Evolutionary conservation across 2,113 vertebrate species (phyloP), one percentile per base, ranked within the genome.

Genomic region (Oostethus manadensis): DNA sequence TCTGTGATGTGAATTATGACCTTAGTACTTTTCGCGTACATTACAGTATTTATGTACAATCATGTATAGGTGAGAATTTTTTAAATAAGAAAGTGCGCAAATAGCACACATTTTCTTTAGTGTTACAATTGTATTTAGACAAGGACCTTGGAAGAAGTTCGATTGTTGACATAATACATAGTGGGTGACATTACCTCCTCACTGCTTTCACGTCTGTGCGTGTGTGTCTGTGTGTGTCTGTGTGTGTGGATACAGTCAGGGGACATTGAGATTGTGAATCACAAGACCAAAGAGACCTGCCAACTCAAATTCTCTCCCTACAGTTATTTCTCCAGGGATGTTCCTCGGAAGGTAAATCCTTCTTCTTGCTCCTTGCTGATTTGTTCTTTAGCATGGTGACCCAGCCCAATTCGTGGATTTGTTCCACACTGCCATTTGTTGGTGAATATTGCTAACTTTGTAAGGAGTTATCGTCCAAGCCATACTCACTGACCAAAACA

Each of bases 241-340:
- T 72, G 1, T 76, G 51, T 64, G 4, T 70, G 8, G 54, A 7
- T 73, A 33, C 82, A 99, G 97, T 96, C 96, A 10, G 97, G 97
- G 71, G 97, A 99, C 77, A 97, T 99, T 57, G 96, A 99, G 88
- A 94, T 99, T 58, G 86, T 96, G 75, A 99, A 99, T 87, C 91
- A 95, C 80, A 94, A 91, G 79, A 98, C 95, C 60, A 94, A 94
- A 88, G 97, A 98, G 85, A 94, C 92, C 77, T 99, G 97, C 84
- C 95, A 98, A 79, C 91, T 99, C 64, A 99, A 99, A 88, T 99
- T 98, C 73, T 92, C 91, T 60, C 95, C 96, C 58, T 98, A 99
- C 80, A 99, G 97, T 86, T 99, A 99, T 85, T 99, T 99, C 87
- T 99, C 97, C 83, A 92, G 95, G 83, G 97, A 99, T 16, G 88